Evolutionary conservation across 2,797 vertebrate species (phyloP).

Genomic region (Hippoglossus hippoglossus): DNA sequence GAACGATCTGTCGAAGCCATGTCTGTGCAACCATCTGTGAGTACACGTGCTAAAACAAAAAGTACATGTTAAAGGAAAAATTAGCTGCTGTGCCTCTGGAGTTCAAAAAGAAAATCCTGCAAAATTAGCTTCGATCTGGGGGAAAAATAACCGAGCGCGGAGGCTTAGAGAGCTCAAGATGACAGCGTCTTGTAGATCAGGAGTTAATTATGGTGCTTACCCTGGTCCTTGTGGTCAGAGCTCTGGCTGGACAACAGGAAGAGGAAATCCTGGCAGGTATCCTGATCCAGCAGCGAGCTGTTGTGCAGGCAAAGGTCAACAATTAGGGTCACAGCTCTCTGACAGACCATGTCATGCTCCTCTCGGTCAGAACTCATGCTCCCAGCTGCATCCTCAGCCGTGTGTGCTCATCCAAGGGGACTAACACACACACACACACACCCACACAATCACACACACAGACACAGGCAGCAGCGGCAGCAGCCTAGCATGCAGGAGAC

Average conservation of each 20-base stretch:
- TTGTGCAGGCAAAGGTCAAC: conserved; percentile 87
- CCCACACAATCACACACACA: conserved; percentile 44
- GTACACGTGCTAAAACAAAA: conserved; percentile 9
- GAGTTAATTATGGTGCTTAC: conserved; percentile 68
- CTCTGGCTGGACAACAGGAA: conserved; percentile 79
- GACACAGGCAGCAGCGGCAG: conserved; percentile 13
- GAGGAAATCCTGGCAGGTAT: conserved; percentile 86
- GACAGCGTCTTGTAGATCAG: conserved; percentile 14
- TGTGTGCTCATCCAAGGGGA: conserved; percentile 78
- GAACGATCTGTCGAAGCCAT: conserved; percentile 36
- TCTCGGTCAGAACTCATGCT: conserved; percentile 86
- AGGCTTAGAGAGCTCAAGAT: neutral
- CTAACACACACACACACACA: conserved; percentile 62
- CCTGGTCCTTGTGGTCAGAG: conserved; percentile 69
- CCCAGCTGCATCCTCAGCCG: conserved; percentile 82
- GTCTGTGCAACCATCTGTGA: conserved; percentile 26
- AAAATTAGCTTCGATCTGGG: neutral
- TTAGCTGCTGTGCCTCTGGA: neutral
- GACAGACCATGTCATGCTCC: conserved; percentile 88
- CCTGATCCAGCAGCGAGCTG: conserved; percentile 80
- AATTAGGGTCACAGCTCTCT: conserved; percentile 86
- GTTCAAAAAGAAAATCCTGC: neutral
- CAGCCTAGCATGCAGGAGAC: conserved; percentile 64
- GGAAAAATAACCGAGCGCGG: neutral
- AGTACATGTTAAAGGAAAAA: neutral